Evolutionary conservation across 2,888 invertebrate genomes (phyloP).

Genomic region (Aradus depressus): DNA sequence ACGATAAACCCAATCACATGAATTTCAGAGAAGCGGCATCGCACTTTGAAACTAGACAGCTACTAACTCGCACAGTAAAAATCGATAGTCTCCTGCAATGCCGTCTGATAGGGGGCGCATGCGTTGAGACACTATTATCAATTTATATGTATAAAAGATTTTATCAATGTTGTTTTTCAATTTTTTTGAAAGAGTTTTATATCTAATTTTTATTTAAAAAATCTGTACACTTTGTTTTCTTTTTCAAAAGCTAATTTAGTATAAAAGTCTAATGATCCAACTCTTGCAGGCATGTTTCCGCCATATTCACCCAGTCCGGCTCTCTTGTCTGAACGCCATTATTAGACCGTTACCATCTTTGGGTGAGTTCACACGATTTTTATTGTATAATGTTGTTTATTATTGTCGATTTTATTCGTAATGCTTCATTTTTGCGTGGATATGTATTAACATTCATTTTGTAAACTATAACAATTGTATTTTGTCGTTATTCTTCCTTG

Average conservation of each 20-base stretch:
- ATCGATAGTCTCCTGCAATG: constrained; percentile 69
- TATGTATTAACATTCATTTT: too few relatives aligned
- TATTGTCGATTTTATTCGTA: background rate
- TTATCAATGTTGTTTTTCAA: background rate
- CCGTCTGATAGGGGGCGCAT: constrained; percentile 43
- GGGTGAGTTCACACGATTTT: constrained; percentile 1
- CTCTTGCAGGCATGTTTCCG: background rate
- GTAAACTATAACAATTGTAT: too few relatives aligned
- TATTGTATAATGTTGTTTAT: constrained; percentile 1
- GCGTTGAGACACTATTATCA: constrained; percentile 34
- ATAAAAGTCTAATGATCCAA: background rate
- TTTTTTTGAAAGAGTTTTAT: background rate
- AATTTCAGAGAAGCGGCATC: constrained; percentile 44
- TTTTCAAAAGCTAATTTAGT: background rate
- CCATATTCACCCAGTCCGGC: constrained; percentile 8
- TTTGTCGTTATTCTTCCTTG: background rate
- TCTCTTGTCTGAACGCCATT: constrained; percentile 13
- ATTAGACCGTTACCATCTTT: constrained; percentile 12
- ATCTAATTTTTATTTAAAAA: too few relatives aligned
- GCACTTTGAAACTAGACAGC: constrained; percentile 35
- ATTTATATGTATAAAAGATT: constrained; percentile 1
- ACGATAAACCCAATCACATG: constrained; percentile 65
- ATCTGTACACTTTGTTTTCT: too few relatives aligned
- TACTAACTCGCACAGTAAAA: constrained; percentile 43
- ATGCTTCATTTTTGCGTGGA: background rate